Percentiles rank a stretch among this genome's conserved stretches.
These are phyloP conservation scores for Apeira syringaria DNA, from an alignment of 2,888 invertebrate species.

Conservation along the genomic window DNA sequence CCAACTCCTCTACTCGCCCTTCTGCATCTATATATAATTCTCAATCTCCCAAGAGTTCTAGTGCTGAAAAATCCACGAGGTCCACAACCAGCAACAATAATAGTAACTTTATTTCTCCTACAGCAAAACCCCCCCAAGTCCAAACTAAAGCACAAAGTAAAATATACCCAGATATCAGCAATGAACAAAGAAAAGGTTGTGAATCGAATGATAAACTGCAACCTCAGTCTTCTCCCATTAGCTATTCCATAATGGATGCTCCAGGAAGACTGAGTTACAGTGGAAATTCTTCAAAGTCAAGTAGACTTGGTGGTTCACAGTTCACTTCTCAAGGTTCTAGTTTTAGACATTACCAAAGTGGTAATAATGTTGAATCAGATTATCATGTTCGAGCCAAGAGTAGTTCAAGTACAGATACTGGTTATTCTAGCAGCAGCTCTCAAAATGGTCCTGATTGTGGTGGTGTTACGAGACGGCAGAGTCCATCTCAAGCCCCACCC, in stretches of 20 bases:
- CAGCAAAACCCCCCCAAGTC: conserved; percentile 80
- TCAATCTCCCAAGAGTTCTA: conserved; percentile 66
- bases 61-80: conserved; percentile 63
- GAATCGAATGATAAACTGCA: conserved; percentile 77
- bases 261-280: conserved; percentile 86
- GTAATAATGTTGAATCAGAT: conserved; percentile 83
- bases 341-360: conserved; percentile 86
- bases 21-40: conserved; percentile 70
- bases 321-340: conserved; percentile 79
- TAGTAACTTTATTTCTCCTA: conserved; percentile 80
- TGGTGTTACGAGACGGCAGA: conserved; percentile 86
- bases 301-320: conserved; percentile 76
- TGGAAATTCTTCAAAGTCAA: conserved; percentile 75
- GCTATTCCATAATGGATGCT: conserved; percentile 90
- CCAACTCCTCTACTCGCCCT: conserved; percentile 75
- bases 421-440: conserved; percentile 85
- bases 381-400: conserved; percentile 85
- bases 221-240: conserved; percentile 88
- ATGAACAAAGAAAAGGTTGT: conserved; percentile 82
- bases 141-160: conserved; percentile 91
- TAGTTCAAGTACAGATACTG: conserved; percentile 85
- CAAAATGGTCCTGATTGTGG: conserved; percentile 87
- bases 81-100: conserved; percentile 59
- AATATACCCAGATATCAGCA: conserved; percentile 87
- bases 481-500: conserved; percentile 87